A percentile compares a stretch with the other conserved stretches of the same genome.
These are phyloP conservation scores for Drosophila macrothrix DNA, from an alignment of 2,888 invertebrate species.

Conservation along the genomic window DNA sequence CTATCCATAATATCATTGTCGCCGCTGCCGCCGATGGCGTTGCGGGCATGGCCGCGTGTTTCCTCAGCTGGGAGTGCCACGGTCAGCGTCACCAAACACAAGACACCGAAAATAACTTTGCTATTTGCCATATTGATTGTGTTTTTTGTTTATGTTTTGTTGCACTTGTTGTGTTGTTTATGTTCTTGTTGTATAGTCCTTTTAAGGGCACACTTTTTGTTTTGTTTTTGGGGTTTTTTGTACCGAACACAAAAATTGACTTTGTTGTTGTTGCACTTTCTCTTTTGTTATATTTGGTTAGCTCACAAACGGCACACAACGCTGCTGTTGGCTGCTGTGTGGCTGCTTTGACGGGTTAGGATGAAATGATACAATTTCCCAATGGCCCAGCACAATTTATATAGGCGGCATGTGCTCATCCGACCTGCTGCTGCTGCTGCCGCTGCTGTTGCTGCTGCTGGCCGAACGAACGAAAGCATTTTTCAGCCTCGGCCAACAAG, in stretches of 20 bases:
- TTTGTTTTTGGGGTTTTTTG: constrained; percentile 5
- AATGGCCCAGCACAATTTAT: constrained; percentile 85
- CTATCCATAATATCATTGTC: constrained; percentile 92
- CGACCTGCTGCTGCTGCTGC: constrained; percentile 50
- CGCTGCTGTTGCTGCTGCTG: constrained; percentile 35
- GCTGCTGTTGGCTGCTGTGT: constrained; percentile 79
- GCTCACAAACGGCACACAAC: constrained; percentile 69
- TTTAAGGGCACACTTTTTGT: constrained; percentile 52
- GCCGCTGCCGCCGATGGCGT: constrained; percentile 86
- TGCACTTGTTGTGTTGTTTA: constrained; percentile 44
- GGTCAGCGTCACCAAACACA: constrained; percentile 87
- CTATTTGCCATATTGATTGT: constrained; percentile 84
- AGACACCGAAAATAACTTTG: constrained; percentile 86
- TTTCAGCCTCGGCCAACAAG: constrained; percentile 50
- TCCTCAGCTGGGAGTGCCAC: constrained; percentile 91
- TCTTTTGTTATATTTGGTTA: constrained; percentile 57
- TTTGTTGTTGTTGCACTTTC: constrained; percentile 64
- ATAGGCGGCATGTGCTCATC: constrained; percentile 83
- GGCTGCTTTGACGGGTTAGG: constrained; percentile 85
- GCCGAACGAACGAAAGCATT: constrained; percentile 60
- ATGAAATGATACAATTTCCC: constrained; percentile 86
- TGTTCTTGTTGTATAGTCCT: constrained; percentile 65
- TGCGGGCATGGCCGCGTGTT: constrained; percentile 87
- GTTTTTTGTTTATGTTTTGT: constrained; percentile 35
- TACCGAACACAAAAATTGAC: constrained; percentile 60